phyloP scores from a whole-genome alignment of 2,113 vertebrate species.

The Neodontobutis hainanensis region DNA sequence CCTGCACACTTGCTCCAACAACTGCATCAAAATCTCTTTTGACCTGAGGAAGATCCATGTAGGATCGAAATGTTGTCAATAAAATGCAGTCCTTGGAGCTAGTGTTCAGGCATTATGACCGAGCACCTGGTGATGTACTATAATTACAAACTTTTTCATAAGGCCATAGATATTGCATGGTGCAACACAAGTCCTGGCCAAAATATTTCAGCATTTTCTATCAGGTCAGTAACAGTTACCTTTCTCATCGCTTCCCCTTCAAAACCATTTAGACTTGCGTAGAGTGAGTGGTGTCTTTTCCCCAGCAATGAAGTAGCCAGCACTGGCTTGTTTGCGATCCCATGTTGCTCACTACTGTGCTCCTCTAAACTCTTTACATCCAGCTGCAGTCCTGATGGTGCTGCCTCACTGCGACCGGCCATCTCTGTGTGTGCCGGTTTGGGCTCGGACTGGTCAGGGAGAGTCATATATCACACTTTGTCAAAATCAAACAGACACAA shows the following conservation, averaged over 20 bases:
- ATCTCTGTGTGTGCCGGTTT: conserved; percentile 42
- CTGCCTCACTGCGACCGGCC: conserved; percentile 38
- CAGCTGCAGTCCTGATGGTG: conserved; percentile 50
- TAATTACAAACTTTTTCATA: no score
- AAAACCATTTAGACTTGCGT: conserved; percentile 75
- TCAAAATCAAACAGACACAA: conserved; percentile 40
- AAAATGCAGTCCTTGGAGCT: no score
- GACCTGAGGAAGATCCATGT: no score
- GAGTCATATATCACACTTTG: conserved; percentile 77
- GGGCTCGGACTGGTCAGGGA: conserved; percentile 68
- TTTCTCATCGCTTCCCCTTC: conserved; percentile 68
- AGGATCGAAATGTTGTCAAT: no score
- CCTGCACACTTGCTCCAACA: no score
- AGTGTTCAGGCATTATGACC: no score
- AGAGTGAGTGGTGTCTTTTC: conserved; percentile 79
- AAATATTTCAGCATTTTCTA: background rate
- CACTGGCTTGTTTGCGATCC: conserved; percentile 37
- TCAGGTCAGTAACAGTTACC: conserved; percentile 59
- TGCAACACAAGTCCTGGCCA: no score
- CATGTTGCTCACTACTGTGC: conserved; percentile 18
- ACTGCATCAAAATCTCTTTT: no score
- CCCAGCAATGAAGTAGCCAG: conserved; percentile 59
- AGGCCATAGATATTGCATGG: no score
- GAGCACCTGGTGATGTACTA: no score
- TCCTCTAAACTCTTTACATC: conserved; percentile 42